Base-by-base conservation (phyloP, 2,888 invertebrate genomes). In the Cerastis rubricosa region DNA sequence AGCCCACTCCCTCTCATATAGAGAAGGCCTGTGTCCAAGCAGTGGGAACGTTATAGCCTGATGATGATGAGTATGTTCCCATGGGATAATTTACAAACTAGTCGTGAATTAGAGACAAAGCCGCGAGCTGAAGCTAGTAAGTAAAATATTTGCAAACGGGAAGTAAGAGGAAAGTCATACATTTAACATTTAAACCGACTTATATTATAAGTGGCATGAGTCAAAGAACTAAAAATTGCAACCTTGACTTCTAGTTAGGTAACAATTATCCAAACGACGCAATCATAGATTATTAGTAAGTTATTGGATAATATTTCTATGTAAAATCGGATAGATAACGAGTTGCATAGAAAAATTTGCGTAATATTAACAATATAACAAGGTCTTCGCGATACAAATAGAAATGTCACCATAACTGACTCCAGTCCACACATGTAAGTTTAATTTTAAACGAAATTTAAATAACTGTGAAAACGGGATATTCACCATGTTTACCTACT, bases 351-450 rank as follows among this genome's bases (percentile, higher is more conserved):
- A 76, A 65, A 43, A 63, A 68, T 3, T 88, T 87, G 79, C 83
- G 89, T 82, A 87, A 88, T 63, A 66, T 74, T 75, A 64, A 75
- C 76, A 78, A 83, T 88, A 89, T 85, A 89, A 88, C 66, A 69
- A 81, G 74, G 74, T 72, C 66, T 80, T 80, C 63, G 68, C 75
- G 70, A 22, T 71, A 75, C 78, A 71, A 73, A 76, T 71, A 84
- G 85, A 85, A 81, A 87, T 87, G 88, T 85, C 71, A 76, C 66
- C 84, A 80, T 77, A 78, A 76, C 70, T 57, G 69, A 71, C 80
- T 57, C 69, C 76, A 71, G 76, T 49, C 75, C 84, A 76, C 74
- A 87, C 90, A 89, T 89, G 90, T 90, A 87, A 90, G 90, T 54
- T 4, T 54, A 54, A 54, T n/a, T n/a, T n/a, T 54, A 12, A 54